phyloP scores from a whole-genome alignment of 2,113 vertebrate species.

The Brachypteracias leptosomus region DNA sequence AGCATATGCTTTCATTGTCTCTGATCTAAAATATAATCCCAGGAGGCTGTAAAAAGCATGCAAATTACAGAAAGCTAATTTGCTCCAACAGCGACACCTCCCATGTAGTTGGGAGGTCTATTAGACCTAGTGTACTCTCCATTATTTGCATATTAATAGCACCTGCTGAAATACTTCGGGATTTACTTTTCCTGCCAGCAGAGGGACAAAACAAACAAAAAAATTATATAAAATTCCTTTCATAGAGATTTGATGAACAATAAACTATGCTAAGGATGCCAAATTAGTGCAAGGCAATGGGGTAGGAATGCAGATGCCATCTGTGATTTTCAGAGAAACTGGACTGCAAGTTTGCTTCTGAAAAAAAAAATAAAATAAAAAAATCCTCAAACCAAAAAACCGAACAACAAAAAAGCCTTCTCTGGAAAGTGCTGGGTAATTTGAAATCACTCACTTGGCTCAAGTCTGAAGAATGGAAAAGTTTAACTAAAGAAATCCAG shows the following conservation, averaged over 20 bases:
- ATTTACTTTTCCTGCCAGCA: slow-evolving; percentile 77
- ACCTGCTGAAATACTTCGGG: slow-evolving; percentile 80
- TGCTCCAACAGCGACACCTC: slow-evolving; percentile 80
- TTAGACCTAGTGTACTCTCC: slow-evolving; percentile 74
- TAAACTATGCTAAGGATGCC: slow-evolving; percentile 59
- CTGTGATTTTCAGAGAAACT: slow-evolving; percentile 31
- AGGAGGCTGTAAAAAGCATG: slow-evolving; percentile 77
- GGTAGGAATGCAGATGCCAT: slow-evolving; percentile 8
- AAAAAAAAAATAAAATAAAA: background rate
- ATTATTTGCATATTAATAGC: slow-evolving; percentile 84
- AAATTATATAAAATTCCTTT: slow-evolving; percentile 65
- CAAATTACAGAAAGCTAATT: slow-evolving; percentile 82
- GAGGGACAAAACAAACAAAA: slow-evolving; percentile 72
- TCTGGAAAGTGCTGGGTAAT: slow-evolving; percentile 45
- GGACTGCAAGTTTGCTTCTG: background rate
- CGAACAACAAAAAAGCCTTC: background rate
- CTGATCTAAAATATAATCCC: slow-evolving; percentile 82
- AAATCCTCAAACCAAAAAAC: background rate
- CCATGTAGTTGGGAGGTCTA: slow-evolving; percentile 81
- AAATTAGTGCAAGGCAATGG: slow-evolving; percentile 18
- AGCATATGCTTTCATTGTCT: slow-evolving; percentile 81
- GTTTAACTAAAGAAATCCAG: slow-evolving; percentile 67
- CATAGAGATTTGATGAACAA: slow-evolving; percentile 52
- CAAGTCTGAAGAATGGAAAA: slow-evolving; percentile 39
- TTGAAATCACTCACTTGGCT: slow-evolving; percentile 40